A percentile compares a stretch with the other conserved stretches of the same genome.
phyloP scores from a whole-genome alignment of 1,140 invertebrate species.

The Panagrolaimus sp. region DNA sequence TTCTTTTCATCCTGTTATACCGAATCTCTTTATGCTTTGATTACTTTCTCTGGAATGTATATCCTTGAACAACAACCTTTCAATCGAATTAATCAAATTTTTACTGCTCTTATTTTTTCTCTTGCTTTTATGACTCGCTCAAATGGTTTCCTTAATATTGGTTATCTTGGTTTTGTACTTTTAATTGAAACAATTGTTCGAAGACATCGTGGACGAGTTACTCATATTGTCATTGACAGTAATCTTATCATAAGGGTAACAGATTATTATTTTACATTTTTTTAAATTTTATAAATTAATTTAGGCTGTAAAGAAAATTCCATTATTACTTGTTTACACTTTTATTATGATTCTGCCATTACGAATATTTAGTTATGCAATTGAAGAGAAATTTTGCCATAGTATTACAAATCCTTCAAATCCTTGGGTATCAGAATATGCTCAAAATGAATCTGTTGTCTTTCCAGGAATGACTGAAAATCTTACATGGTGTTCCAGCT shows the following conservation, averaged over 20 bases:
- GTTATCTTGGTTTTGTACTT: slow-evolving; percentile 36
- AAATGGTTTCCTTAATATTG: slow-evolving; percentile 42
- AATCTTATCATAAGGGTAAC: slow-evolving; percentile 18
- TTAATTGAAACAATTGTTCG: slow-evolving; percentile 26
- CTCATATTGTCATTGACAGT: background rate
- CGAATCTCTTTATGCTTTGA: slow-evolving; percentile 40
- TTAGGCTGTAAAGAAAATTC: slow-evolving; percentile 23
- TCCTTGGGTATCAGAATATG: slow-evolving; percentile 5
- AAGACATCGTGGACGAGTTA: background rate
- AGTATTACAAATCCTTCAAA: slow-evolving; percentile 19
- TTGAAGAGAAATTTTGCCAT: slow-evolving; percentile 45
- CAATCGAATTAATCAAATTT: slow-evolving; percentile 18
- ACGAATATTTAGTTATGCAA: slow-evolving; percentile 36
- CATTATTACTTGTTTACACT: slow-evolving; percentile 39
- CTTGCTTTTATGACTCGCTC: slow-evolving; percentile 48
- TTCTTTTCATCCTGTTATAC: slow-evolving; percentile 46
- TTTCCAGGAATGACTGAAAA: slow-evolving; percentile 39
- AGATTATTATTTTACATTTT: background rate
- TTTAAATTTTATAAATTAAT: slow-evolving; percentile 4
- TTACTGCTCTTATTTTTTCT: slow-evolving; percentile 38
- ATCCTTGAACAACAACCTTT: slow-evolving; percentile 22
- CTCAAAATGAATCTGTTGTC: slow-evolving; percentile 21
- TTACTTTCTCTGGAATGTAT: slow-evolving; percentile 33
- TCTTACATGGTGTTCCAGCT: slow-evolving; percentile 34
- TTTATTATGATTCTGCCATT: slow-evolving; percentile 33